These are phyloP conservation scores for Amorpha juglandis DNA, from an alignment of 2,888 invertebrate genomes.

Conservation along the genomic window DNA sequence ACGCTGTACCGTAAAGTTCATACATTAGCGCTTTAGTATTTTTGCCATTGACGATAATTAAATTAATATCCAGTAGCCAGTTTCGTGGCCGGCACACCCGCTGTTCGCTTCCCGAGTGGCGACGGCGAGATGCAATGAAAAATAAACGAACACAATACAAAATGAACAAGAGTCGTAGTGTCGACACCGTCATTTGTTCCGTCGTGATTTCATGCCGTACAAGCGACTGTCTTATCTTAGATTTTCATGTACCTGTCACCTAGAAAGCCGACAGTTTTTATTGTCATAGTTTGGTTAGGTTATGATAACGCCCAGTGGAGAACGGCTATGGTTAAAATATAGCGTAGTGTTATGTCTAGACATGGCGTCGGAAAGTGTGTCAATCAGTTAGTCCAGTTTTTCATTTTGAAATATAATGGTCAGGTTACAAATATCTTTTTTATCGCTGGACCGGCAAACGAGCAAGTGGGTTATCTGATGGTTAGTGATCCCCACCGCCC, in stretches of 20 bases:
- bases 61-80: constrained; percentile 29
- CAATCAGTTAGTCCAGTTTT: too few relatives aligned
- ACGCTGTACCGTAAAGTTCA: too few relatives aligned
- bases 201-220: constrained; percentile 39
- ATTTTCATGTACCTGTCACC: background rate
- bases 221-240: constrained; percentile 6
- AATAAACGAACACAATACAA: constrained; percentile 63
- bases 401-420: too few relatives aligned
- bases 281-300: background rate
- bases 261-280: constrained; percentile 10
- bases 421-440: too few relatives aligned
- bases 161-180: constrained; percentile 58
- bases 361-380: too few relatives aligned
- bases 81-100: constrained; percentile 41
- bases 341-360: too few relatives aligned
- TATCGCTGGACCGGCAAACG: too few relatives aligned
- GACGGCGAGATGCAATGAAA: constrained; percentile 58
- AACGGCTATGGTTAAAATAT: too few relatives aligned
- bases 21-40: too few relatives aligned
- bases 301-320: background rate
- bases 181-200: constrained; percentile 63
- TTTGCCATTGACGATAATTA: too few relatives aligned
- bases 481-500: too few relatives aligned
- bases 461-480: too few relatives aligned
- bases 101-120: constrained; percentile 42